A percentile compares a stretch with the other conserved stretches of the same genome.
phyloP scores from a whole-genome alignment of 2,797 vertebrate species.

The Pseudocheirus occidentalis region DNA sequence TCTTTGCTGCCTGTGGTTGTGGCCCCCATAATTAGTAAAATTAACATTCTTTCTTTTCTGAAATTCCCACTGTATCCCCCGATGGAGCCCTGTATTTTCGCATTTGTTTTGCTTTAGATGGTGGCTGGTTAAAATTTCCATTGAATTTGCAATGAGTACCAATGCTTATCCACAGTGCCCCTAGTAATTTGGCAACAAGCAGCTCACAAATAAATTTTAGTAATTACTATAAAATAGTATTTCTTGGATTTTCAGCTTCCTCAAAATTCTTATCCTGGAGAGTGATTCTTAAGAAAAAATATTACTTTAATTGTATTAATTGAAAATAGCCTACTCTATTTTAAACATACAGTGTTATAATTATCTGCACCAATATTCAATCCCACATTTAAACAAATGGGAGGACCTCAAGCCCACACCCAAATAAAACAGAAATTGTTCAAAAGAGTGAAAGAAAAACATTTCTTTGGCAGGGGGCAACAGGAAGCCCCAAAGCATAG shows the following conservation, averaged over 20 bases:
- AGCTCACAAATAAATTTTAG: not conserved
- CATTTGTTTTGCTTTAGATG: not conserved
- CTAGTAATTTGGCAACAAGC: not conserved
- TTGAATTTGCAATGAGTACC: not conserved
- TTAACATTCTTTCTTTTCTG: not conserved
- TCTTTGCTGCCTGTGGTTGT: not conserved
- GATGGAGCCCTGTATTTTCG: not conserved
- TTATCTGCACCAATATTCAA: conserved; percentile 42
- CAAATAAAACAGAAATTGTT: conserved; percentile 65
- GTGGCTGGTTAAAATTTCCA: not conserved
- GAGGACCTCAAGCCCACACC: conserved; percentile 42
- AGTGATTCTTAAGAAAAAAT: conserved; percentile 19
- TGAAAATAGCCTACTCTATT: conserved; percentile 8
- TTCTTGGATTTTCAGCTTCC: not conserved
- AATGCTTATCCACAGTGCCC: not conserved
- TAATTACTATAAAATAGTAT: conserved; percentile 12
- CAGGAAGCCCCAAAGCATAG: conserved; percentile 71
- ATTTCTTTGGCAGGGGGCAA: conserved; percentile 73
- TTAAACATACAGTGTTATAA: conserved; percentile 42
- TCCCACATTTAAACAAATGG: conserved; percentile 48
- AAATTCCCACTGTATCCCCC: not conserved
- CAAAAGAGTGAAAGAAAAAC: conserved; percentile 74
- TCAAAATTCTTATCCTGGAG: conserved; percentile 9
- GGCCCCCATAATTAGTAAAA: conserved; percentile 26
- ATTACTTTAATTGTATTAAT: not conserved